These are phyloP conservation scores for Anoplophora glabripennis DNA, from an alignment of 1,140 invertebrate species.

Conservation along the genomic window DNA sequence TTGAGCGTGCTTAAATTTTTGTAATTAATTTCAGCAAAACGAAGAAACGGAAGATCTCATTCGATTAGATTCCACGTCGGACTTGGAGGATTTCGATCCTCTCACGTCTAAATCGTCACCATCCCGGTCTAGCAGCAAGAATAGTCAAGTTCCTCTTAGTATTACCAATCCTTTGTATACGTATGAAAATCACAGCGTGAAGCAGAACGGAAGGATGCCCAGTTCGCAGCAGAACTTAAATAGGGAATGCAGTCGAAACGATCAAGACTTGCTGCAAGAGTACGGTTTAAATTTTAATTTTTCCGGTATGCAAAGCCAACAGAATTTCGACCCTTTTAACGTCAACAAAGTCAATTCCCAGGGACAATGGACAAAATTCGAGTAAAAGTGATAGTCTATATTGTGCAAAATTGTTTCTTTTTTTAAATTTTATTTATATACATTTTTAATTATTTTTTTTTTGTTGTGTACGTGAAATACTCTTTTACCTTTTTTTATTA, in stretches of 20 bases:
- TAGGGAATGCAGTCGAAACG: constrained; percentile 34
- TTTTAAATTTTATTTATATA: constrained; percentile 25
- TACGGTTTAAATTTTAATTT: constrained; percentile 57
- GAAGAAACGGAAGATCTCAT: constrained; percentile 58
- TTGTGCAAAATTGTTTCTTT: constrained; percentile 9
- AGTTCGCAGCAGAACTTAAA: constrained; percentile 3
- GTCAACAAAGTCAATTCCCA: constrained; percentile 38
- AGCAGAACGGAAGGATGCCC: constrained; percentile 26
- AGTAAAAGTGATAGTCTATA: constrained; percentile 30
- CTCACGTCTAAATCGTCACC: constrained; percentile 47
- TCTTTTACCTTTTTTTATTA: constrained; percentile 2
- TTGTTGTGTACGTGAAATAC: constrained; percentile 2
- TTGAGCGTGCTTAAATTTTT: too few relatives aligned
- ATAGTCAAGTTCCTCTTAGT: constrained; percentile 33
- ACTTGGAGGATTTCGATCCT: constrained; percentile 61
- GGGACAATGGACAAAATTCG: constrained; percentile 46
- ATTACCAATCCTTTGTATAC: constrained; percentile 46
- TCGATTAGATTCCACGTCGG: constrained; percentile 57
- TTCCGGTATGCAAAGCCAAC: constrained; percentile 25
- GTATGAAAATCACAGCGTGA: constrained; percentile 41
- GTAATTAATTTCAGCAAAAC: constrained; percentile 36
- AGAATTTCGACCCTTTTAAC: constrained; percentile 34
- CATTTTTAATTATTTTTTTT: constrained; percentile 11
- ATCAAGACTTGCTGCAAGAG: constrained; percentile 56
- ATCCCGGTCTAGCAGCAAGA: constrained; percentile 26